Percentiles rank a stretch among this genome's conserved stretches.
Evolutionary conservation across 2,113 vertebrate species (phyloP).

Genomic region (Orthonyx spaldingii): DNA sequence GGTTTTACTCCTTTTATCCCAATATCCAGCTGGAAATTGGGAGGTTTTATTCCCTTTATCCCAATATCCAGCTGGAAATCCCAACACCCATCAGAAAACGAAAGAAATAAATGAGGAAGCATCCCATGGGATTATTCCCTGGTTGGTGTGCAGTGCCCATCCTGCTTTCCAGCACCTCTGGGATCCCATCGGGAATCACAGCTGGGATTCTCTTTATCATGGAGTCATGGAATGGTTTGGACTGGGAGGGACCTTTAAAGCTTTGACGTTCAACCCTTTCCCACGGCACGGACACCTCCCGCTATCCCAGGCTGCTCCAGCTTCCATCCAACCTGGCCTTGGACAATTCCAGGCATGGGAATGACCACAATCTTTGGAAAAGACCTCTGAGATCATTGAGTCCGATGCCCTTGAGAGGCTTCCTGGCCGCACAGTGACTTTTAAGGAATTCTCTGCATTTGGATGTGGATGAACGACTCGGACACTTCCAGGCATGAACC

Average conservation of each 20-base stretch:
- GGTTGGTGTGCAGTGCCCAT: fast-evolving
- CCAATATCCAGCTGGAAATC: neutral
- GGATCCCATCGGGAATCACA: neutral
- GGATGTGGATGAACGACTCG: neutral
- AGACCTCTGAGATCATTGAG: neutral
- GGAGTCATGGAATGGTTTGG: neutral
- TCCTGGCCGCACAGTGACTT: neutral
- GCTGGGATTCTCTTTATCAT: neutral
- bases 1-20: neutral
- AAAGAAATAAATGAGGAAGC: neutral
- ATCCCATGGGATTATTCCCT: neutral
- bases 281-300: neutral
- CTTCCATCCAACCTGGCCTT: neutral
- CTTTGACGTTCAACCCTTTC: neutral
- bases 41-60: neutral
- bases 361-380: neutral
- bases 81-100: neutral
- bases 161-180: neutral
- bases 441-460: neutral
- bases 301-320: neutral
- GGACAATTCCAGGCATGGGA: neutral
- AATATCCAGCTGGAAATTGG: fast-evolving
- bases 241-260: neutral
- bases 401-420: neutral
- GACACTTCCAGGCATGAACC: neutral